A percentile compares a stretch with the other conserved stretches of the same genome.
phyloP scores from a whole-genome alignment of 2,113 vertebrate genomes.

The Crocuta crocuta region DNA sequence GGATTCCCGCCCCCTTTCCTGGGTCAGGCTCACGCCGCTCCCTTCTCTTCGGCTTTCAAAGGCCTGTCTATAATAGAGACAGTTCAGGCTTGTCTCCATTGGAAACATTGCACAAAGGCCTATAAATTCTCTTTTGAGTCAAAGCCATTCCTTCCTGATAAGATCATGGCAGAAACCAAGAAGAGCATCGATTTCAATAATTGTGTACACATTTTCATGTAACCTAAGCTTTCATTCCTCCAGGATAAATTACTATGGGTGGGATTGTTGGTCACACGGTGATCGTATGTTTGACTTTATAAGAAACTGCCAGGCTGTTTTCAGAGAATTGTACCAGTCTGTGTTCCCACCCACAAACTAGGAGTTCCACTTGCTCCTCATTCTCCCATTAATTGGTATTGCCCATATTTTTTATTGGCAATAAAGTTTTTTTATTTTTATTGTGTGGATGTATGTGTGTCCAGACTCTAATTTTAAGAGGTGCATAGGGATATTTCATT shows the following conservation, averaged over 20 bases:
- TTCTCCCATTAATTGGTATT: neutral
- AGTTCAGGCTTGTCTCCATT: neutral
- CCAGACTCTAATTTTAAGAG: neutral
- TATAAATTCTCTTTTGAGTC: neutral
- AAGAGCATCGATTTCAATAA: neutral
- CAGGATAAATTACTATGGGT: neutral
- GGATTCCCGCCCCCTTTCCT: neutral
- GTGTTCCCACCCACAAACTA: neutral
- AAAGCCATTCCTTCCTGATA: neutral
- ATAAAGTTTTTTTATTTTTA: no score
- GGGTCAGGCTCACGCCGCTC: neutral
- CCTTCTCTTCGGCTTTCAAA: neutral
- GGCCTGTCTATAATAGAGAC: no score
- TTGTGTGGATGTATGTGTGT: no score
- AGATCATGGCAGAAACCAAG: conserved; percentile 10
- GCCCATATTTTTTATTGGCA: neutral
- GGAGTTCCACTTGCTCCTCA: neutral
- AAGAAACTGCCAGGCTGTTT: neutral
- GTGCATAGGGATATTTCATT: neutral
- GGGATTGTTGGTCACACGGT: neutral
- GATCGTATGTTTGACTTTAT: neutral
- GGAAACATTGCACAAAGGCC: neutral
- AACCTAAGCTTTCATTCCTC: neutral
- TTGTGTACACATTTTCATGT: neutral
- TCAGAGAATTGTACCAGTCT: neutral